These are phyloP conservation scores for Discoglossus pictus DNA, from an alignment of 2,797 vertebrate genomes.

Conservation along the genomic window DNA sequence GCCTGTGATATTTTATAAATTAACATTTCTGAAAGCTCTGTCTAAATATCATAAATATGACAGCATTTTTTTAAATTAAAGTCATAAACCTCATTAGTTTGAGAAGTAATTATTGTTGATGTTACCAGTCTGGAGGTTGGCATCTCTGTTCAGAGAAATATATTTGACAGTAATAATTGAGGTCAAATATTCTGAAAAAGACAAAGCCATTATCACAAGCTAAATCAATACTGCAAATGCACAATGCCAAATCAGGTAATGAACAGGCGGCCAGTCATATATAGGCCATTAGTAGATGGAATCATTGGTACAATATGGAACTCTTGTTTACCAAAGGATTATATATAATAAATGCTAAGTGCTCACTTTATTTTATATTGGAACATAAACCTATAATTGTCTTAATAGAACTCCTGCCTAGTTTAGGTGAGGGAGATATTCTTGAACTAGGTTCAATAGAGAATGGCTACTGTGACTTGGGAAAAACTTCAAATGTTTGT, in stretches of 20 bases:
- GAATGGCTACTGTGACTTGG: no score
- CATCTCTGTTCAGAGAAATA: neutral
- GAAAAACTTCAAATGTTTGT: no score
- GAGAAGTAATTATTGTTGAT: no score
- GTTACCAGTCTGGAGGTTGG: no score
- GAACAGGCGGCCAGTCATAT: slow-evolving; percentile 8
- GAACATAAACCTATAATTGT: no score
- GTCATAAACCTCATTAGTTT: no score
- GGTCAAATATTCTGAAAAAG: neutral
- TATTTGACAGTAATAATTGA: neutral
- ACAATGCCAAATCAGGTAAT: slow-evolving; percentile 4
- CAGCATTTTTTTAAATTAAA: neutral
- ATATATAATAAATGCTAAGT: no score
- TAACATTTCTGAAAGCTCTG: neutral
- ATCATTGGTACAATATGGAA: neutral
- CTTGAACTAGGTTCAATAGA: no score
- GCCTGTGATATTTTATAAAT: neutral
- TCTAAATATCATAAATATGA: slow-evolving; percentile 6
- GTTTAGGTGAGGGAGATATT: no score
- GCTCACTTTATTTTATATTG: no score
- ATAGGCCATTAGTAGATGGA: neutral
- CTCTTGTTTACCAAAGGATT: slow-evolving; percentile 7
- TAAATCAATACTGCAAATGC: slow-evolving; percentile 20
- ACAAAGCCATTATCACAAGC: slow-evolving; percentile 12
- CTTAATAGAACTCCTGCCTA: no score